Evolutionary conservation across 2,888 invertebrate genomes (phyloP).

Genomic region (Neocrepidodera transversa): DNA sequence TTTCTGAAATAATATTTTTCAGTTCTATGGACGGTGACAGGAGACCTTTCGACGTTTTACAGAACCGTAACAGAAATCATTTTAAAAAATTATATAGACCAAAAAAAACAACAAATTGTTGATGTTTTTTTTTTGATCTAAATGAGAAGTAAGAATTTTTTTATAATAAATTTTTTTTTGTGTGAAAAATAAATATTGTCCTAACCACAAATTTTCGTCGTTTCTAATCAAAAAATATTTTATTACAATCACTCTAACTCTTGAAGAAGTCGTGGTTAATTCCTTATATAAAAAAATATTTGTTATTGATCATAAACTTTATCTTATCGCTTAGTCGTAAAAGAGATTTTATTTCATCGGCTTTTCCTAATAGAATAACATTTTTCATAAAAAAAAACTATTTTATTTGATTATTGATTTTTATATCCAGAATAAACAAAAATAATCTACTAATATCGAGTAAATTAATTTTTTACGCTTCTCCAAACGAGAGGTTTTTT

Average conservation of each 20-base stretch:
- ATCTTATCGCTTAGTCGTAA: constrained; percentile 7
- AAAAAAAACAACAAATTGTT: too few relatives aligned
- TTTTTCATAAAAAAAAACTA: constrained; percentile 3
- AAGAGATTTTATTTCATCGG: constrained; percentile 3
- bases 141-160: too few relatives aligned
- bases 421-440: too few relatives aligned
- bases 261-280: not conserved
- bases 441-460: too few relatives aligned
- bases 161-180: too few relatives aligned
- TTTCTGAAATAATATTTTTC: constrained; percentile 58
- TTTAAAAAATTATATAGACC: too few relatives aligned
- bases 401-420: too few relatives aligned
- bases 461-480: too few relatives aligned
- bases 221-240: constrained; percentile 4
- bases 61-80: not conserved
- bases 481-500: too few relatives aligned
- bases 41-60: constrained; percentile 13
- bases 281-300: constrained; percentile 12
- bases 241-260: not conserved
- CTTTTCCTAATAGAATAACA: constrained; percentile 10
- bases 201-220: not conserved
- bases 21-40: constrained; percentile 35
- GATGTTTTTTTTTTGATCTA: too few relatives aligned
- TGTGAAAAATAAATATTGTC: too few relatives aligned
- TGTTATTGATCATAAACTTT: constrained; percentile 11